Percentiles rank a stretch among this genome's conserved stretches.
Conservation (phyloP, 1,140 invertebrate genomes). For the Bombus terrestris region DNA sequence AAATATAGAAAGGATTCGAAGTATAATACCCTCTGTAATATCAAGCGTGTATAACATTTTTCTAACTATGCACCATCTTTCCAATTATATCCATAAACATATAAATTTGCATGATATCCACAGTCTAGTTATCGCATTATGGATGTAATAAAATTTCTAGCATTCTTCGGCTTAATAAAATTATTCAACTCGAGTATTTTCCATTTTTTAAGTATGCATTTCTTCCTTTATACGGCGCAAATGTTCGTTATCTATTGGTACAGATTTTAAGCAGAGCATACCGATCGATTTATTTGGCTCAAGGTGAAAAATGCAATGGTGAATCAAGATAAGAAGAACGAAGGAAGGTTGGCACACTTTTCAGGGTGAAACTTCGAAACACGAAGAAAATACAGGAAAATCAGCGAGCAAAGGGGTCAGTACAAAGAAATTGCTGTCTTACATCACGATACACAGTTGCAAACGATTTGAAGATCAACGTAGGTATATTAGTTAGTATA, state of each 20-base stretch:
- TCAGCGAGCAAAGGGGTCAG: background rate
- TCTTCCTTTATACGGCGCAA: background rate
- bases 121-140: too few relatives aligned
- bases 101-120: too few relatives aligned
- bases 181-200: background rate
- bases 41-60: too few relatives aligned
- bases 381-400: background rate
- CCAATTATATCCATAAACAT: too few relatives aligned
- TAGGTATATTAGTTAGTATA: background rate
- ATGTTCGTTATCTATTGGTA: background rate
- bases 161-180: background rate
- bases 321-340: background rate
- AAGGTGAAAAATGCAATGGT: constrained; percentile 29
- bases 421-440: background rate
- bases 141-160: too few relatives aligned
- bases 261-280: too few relatives aligned
- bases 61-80: too few relatives aligned
- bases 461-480: background rate
- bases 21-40: too few relatives aligned
- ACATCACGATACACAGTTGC: background rate
- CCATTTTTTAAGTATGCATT: background rate
- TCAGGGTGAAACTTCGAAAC: background rate
- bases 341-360: constrained; percentile 8
- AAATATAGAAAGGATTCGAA: too few relatives aligned
- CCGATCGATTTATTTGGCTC: constrained; percentile 28